phyloP scores from a whole-genome alignment of 2,113 vertebrate genomes.

The Desmodus rotundus region DNA sequence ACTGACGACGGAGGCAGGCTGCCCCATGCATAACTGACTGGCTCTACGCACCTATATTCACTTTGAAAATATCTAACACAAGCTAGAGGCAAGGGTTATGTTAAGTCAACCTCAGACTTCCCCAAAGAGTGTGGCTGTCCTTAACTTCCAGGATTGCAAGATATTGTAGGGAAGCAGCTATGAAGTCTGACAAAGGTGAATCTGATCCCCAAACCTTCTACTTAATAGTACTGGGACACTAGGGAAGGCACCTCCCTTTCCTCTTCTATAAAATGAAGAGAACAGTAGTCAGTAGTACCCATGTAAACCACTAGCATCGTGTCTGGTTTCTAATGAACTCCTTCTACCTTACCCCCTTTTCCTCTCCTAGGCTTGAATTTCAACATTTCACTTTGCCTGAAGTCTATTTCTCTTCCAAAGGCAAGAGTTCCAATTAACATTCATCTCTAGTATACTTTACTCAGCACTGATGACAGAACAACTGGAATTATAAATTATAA shows the following conservation, averaged over 20 bases:
- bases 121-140: not conserved
- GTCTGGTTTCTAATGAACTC: not conserved
- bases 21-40: too few species aligned
- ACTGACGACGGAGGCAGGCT: not conserved
- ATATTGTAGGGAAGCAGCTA: not conserved
- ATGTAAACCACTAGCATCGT: accelerated
- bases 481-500: not conserved
- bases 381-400: not conserved
- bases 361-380: not conserved
- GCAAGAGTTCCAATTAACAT: not conserved
- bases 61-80: not conserved
- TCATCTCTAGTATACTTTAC: not conserved
- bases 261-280: not conserved
- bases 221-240: not conserved
- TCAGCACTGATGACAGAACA: not conserved
- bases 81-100: not conserved
- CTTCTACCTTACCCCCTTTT: not conserved
- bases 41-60: not conserved
- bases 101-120: not conserved
- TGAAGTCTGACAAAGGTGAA: not conserved
- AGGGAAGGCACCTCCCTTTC: not conserved
- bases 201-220: not conserved
- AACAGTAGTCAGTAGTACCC: not conserved
- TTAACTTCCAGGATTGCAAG: not conserved
- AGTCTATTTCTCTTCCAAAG: not conserved